A percentile compares a stretch with the other conserved stretches of the same genome.
Conservation (phyloP, 2,113 vertebrate species). For the Pongo abelii region DNA sequence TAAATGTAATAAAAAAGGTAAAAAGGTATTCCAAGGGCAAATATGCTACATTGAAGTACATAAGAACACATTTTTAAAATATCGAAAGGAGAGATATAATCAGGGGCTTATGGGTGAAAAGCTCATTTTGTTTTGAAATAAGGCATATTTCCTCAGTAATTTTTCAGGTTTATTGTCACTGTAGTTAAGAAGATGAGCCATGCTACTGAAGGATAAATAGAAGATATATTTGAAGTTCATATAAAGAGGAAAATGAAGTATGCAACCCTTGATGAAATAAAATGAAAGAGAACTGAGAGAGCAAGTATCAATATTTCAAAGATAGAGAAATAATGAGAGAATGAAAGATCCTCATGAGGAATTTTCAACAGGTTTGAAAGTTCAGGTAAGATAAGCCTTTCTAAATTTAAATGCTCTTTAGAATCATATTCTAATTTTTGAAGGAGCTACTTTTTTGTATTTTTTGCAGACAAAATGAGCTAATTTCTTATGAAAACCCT, state of each 20-base stretch:
- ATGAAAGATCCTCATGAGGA: neutral
- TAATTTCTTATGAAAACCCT: neutral
- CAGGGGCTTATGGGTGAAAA: neutral
- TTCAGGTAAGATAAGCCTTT: constrained; percentile 39
- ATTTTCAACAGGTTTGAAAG: constrained; percentile 50
- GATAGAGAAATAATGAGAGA: constrained; percentile 28
- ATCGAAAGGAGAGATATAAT: neutral
- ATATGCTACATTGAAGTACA: neutral
- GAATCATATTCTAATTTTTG: constrained; percentile 33
- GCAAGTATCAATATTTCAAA: constrained; percentile 33
- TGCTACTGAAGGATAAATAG: constrained; percentile 41
- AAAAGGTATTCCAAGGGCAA: neutral
- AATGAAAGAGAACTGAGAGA: constrained; percentile 24
- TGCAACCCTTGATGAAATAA: constrained; percentile 29
- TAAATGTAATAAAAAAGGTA: neutral
- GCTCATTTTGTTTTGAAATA: constrained; percentile 32
- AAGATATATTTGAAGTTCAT: constrained; percentile 41
- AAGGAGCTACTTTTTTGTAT: neutral
- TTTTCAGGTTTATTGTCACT: neutral
- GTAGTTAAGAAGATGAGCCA: constrained; percentile 19
- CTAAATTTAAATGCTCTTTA: constrained; percentile 24
- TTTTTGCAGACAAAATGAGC: neutral
- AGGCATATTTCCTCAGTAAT: neutral
- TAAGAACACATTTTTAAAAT: neutral
- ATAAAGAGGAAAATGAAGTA: constrained; percentile 12